phyloP scores from a whole-genome alignment of 2,797 vertebrate species.

The Lindbergichthys nudifrons region DNA sequence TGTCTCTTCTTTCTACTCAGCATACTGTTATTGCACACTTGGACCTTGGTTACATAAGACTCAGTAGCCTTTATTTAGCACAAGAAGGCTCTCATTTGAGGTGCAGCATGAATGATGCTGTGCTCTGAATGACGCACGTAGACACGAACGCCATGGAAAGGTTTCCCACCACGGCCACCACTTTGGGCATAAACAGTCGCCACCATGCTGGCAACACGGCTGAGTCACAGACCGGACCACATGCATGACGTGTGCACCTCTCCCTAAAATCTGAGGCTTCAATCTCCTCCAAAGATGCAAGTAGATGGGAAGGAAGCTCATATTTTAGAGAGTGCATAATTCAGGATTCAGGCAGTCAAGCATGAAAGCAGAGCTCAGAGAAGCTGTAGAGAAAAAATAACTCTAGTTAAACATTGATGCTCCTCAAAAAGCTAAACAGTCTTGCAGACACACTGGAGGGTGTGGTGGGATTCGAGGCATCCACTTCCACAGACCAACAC shows the following conservation, averaged over 20 bases:
- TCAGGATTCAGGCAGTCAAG: slow-evolving; percentile 42
- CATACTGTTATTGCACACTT: slow-evolving; percentile 57
- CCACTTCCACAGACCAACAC: slow-evolving; percentile 68
- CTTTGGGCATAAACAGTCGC: slow-evolving; percentile 57
- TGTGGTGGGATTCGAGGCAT: slow-evolving; percentile 64
- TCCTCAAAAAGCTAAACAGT: slow-evolving; percentile 20
- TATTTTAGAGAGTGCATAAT: slow-evolving; percentile 49
- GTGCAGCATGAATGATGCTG: slow-evolving; percentile 75
- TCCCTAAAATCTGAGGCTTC: slow-evolving; percentile 14
- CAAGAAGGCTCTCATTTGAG: slow-evolving; percentile 80
- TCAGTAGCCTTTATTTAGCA: slow-evolving; percentile 72
- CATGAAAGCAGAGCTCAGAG: slow-evolving; percentile 22
- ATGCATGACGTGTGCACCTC: slow-evolving; percentile 42
- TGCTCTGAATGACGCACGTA: slow-evolving; percentile 79
- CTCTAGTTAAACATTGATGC: slow-evolving; percentile 47
- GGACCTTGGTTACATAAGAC: slow-evolving; percentile 69
- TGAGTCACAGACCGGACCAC: slow-evolving; percentile 66
- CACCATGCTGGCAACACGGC: slow-evolving; percentile 55
- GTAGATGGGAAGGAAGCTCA: slow-evolving; percentile 13
- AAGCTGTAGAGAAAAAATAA: slow-evolving; percentile 20
- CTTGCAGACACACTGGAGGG: slow-evolving; percentile 58
- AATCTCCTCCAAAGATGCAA: slow-evolving; percentile 6
- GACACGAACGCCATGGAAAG: slow-evolving; percentile 76
- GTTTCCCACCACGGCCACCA: slow-evolving; percentile 64
- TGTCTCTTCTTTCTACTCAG: slow-evolving; percentile 46